Evolutionary conservation across 2,888 invertebrate species (phyloP), one percentile per base, ranked within the genome.

Genomic region (Macaria notata): DNA sequence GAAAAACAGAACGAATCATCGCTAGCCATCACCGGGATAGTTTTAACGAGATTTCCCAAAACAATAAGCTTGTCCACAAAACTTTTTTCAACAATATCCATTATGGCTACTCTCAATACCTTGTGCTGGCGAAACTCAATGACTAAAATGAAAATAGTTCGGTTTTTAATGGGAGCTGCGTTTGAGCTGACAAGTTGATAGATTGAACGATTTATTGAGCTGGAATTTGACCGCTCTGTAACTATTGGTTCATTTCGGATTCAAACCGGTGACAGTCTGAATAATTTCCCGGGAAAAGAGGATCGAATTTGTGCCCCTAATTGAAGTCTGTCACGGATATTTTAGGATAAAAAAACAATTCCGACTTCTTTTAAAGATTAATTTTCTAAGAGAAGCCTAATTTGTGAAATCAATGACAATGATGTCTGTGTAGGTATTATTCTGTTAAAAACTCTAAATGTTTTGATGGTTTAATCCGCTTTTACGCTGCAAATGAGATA

Each of bases 41-140:
- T 72, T 76, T 70, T 76, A 76, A 76, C 73, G 73, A 76, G 72
- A 64, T 72, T 70, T 62, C 50, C 56, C 64, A 69, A 70, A 70
- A 69, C 71, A 72, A 71, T 69, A 70, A 71, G 68, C 70, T 61
- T 50, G 59, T 54, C 54, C 58, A 59, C 65, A 51, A 64, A 75
- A 72, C 64, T 72, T 74, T 70, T 31, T 55, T 59, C 52, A 67
- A 70, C 68, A 70, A 69, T 67, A 67, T 66, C 62, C 58, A 56
- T 64, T 61, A 62, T 52, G 48, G 57, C 31, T 42, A 48, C 56
- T 64, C 65, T 70, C 72, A 73, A 70, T 69, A 68, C 66, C 57
- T 67, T 70, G 70, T 62, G 57, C 56, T 51, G 59, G 66, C 54
- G 46, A 51, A 59, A 56, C 56, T 63, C 55, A 64, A 59, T 56